Conservation (phyloP, 1,140 invertebrate genomes). For the Palaemon carinicauda region DNA sequence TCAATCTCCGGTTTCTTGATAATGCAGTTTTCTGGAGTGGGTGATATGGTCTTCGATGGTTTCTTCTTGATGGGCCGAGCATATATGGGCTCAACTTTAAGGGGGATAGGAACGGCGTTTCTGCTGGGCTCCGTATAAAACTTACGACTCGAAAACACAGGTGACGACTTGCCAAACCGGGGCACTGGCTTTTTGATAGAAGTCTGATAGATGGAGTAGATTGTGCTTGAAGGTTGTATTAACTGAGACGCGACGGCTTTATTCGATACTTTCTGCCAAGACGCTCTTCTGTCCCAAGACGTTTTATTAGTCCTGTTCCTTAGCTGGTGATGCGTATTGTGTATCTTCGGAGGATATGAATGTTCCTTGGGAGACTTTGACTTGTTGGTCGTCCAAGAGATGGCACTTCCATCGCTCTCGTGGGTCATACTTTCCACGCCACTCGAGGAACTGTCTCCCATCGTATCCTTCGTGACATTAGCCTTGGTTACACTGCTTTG, state of each 20-base stretch:
- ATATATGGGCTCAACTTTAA: constrained; percentile 22
- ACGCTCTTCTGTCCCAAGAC: no score
- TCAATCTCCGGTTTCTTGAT: neutral
- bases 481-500: no score
- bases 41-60: neutral
- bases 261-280: no score
- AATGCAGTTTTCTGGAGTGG: neutral
- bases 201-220: no score
- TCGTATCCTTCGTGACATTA: neutral
- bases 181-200: neutral
- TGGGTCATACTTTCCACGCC: constrained; percentile 41
- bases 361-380: neutral
- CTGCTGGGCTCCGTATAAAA: neutral
- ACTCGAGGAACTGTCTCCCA: constrained; percentile 39
- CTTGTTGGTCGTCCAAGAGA: neutral
- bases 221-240: no score
- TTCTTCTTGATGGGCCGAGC: constrained; percentile 36
- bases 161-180: neutral
- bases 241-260: no score
- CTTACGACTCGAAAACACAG: neutral
- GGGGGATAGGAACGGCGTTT: neutral
- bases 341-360: neutral
- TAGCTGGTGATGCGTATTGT: neutral
- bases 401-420: constrained; percentile 23
- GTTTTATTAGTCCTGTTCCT: no score